These are phyloP conservation scores for Tinamus guttatus DNA, from an alignment of 2,113 vertebrate genomes.

Conservation along the genomic window DNA sequence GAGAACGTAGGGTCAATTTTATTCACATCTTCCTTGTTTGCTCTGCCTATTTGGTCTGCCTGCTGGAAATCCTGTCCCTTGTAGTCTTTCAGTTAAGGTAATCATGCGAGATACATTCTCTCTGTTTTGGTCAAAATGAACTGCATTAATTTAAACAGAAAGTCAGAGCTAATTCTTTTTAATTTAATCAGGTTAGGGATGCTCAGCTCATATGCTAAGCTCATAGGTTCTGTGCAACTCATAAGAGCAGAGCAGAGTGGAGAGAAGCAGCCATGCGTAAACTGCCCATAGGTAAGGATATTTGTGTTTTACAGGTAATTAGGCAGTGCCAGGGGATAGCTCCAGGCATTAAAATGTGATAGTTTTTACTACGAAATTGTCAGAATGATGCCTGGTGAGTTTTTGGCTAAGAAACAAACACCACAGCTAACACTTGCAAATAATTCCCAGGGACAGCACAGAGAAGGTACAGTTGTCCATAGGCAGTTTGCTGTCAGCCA, in stretches of 20 bases:
- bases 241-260: not conserved
- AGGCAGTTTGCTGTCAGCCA: constrained; percentile 14
- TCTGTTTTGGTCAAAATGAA: not conserved
- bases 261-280: not conserved
- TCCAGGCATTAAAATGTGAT: constrained; percentile 26
- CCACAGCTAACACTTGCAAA: constrained; percentile 5
- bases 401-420: constrained; percentile 44
- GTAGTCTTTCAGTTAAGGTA: not conserved
- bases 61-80: not conserved
- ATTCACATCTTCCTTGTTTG: not conserved
- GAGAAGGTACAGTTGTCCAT: constrained; percentile 12
- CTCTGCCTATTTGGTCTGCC: not conserved
- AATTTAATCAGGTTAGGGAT: not conserved
- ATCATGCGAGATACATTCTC: not conserved
- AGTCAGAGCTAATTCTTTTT: not conserved
- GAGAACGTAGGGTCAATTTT: not conserved
- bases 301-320: constrained; percentile 29
- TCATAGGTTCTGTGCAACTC: not conserved
- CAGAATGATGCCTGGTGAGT: constrained; percentile 26
- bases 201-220: not conserved
- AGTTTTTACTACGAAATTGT: constrained; percentile 36
- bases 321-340: constrained; percentile 31
- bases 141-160: not conserved
- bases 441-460: constrained; percentile 8
- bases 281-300: not conserved